These are phyloP conservation scores for Anolis apletophallus DNA, from an alignment of 2,797 vertebrate genomes.

Conservation along the genomic window DNA sequence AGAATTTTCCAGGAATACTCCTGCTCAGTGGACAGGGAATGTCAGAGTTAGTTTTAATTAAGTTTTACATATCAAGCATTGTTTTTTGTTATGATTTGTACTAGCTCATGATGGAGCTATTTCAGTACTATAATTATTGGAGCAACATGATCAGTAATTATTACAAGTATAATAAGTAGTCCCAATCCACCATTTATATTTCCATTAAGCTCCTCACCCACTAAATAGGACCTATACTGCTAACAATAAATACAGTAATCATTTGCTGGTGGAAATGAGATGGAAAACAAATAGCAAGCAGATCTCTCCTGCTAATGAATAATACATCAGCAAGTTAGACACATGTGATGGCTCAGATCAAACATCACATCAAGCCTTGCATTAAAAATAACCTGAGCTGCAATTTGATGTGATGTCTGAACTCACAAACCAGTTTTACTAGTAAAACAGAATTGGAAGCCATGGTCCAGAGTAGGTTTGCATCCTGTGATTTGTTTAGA, in stretches of 20 bases:
- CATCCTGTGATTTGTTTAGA: not conserved
- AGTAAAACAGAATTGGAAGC: not conserved
- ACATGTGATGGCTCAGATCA: not conserved
- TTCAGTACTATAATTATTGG: not conserved
- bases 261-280: not conserved
- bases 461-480: not conserved
- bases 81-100: not conserved
- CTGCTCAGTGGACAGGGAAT: not conserved
- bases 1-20: not conserved
- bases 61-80: not conserved
- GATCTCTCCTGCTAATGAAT: not conserved
- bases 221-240: not conserved
- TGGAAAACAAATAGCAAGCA: not conserved
- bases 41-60: not conserved
- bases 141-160: not conserved
- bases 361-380: not conserved
- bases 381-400: not conserved
- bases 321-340: not conserved
- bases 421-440: not conserved
- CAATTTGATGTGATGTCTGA: not conserved
- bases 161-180: not conserved
- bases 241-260: not conserved
- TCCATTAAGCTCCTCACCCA: not conserved
- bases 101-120: not conserved
- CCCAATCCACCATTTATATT: not conserved